These are phyloP conservation scores for Bombus superbus DNA, from an alignment of 1,140 invertebrate species.

Conservation along the genomic window DNA sequence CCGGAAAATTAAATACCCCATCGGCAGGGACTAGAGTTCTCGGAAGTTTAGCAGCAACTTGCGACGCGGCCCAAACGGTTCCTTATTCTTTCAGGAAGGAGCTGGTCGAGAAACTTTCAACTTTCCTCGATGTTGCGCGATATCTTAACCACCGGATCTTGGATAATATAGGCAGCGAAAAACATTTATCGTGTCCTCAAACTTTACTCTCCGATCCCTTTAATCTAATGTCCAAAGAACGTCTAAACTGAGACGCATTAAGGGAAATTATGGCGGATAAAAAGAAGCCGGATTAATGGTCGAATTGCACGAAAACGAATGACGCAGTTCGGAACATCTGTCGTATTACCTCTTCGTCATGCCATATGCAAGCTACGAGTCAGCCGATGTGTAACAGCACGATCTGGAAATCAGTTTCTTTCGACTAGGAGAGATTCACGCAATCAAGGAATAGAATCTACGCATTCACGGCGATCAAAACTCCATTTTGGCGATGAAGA, in stretches of 20 bases:
- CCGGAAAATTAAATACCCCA: constrained; percentile 37
- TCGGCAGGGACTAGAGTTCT: constrained; percentile 9
- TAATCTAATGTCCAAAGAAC: no score
- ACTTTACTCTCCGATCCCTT: no score
- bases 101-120: no score
- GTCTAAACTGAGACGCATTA: not conserved
- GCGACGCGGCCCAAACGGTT: not conserved
- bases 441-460: not conserved
- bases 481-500: not conserved
- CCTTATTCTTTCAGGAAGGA: no score
- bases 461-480: not conserved
- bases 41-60: not conserved
- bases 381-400: not conserved
- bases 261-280: not conserved
- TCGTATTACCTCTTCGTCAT: not conserved
- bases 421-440: not conserved
- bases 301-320: not conserved
- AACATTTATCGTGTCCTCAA: no score
- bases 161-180: no score
- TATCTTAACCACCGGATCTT: no score
- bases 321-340: constrained; percentile 16
- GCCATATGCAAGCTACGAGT: not conserved
- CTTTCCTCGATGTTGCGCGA: no score
- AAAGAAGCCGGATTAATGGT: not conserved
- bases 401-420: not conserved